phyloP scores from a whole-genome alignment of 2,797 vertebrate genomes.

The Kryptolebias ocellatus region DNA sequence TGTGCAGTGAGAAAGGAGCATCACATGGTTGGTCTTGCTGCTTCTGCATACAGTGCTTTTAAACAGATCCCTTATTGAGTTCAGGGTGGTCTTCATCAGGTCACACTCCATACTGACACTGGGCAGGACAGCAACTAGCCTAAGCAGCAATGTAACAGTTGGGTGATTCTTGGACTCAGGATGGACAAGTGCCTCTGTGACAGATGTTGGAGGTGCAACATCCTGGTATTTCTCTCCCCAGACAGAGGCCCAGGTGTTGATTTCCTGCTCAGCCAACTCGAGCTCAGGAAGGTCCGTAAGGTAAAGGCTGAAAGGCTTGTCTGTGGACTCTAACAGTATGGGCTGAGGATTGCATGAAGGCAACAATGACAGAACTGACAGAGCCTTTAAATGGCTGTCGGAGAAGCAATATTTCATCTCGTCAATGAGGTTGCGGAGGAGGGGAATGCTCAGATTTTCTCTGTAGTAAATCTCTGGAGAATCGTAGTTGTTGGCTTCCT shows the following conservation, averaged over 20 bases:
- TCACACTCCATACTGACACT: slow-evolving; percentile 93
- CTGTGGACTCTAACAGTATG: slow-evolving; percentile 83
- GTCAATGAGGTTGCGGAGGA: slow-evolving; percentile 88
- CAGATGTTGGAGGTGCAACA: slow-evolving; percentile 88
- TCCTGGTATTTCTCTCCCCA: slow-evolving; percentile 95
- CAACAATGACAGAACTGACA: slow-evolving; percentile 91
- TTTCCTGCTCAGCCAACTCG: slow-evolving; percentile 88
- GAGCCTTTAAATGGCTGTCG: slow-evolving; percentile 89
- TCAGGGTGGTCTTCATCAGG: slow-evolving; percentile 89
- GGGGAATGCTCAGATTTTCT: slow-evolving; percentile 88
- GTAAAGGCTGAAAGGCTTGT: slow-evolving; percentile 89
- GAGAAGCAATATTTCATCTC: slow-evolving; percentile 95
- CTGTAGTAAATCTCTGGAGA: slow-evolving; percentile 91
- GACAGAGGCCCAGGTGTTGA: slow-evolving; percentile 91
- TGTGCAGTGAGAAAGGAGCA: slow-evolving; percentile 89
- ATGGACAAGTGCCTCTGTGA: slow-evolving; percentile 91
- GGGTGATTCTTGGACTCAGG: slow-evolving; percentile 92
- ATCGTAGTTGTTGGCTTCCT: slow-evolving; percentile 85
- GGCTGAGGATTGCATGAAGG: slow-evolving; percentile 90
- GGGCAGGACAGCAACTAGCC: slow-evolving; percentile 91
- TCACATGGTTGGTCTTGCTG: slow-evolving; percentile 84
- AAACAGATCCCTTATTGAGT: slow-evolving; percentile 88
- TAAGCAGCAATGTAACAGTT: slow-evolving; percentile 88
- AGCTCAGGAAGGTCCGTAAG: slow-evolving; percentile 90
- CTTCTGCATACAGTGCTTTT: slow-evolving; percentile 86